Conservation (phyloP, 2,888 invertebrate genomes). For the Toxonevra muliebris region DNA sequence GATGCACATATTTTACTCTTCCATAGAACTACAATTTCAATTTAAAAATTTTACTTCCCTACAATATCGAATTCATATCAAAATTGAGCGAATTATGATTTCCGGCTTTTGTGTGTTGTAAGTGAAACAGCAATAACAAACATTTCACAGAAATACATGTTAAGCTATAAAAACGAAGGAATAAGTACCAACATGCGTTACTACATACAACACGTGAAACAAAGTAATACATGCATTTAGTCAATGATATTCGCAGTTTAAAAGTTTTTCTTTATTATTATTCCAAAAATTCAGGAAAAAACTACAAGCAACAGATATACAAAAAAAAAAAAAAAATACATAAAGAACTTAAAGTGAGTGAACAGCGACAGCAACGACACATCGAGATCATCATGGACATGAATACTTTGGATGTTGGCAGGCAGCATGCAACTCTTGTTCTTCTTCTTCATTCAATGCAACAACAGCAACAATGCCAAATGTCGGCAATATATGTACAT, state of each 20-base stretch:
- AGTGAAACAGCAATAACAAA: too few species aligned
- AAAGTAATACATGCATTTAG: constrained; percentile 38
- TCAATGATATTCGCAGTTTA: constrained; percentile 37
- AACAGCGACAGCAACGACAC: too few species aligned
- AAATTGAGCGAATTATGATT: constrained; percentile 58
- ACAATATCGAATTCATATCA: constrained; percentile 5
- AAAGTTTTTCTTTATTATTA: constrained; percentile 21
- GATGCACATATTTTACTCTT: background rate
- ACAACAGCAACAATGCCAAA: too few species aligned
- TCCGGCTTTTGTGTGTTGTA: constrained; percentile 45
- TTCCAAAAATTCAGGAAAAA: background rate
- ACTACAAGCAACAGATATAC: background rate
- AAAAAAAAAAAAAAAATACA: background rate
- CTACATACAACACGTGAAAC: constrained; percentile 9
- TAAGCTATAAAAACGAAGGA: too few species aligned
- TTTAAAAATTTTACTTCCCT: background rate
- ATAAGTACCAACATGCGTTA: background rate
- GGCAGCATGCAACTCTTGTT: too few species aligned
- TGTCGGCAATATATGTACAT: too few species aligned
- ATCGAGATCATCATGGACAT: too few species aligned
- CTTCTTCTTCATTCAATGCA: too few species aligned
- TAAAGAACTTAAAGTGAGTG: too few species aligned
- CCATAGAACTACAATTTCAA: background rate
- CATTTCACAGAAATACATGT: too few species aligned
- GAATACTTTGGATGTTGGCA: too few species aligned